Percentiles rank a stretch among this genome's conserved stretches.
Conservation (phyloP, 2,113 vertebrate species). For the Brachyhypopomus gauderio region DNA sequence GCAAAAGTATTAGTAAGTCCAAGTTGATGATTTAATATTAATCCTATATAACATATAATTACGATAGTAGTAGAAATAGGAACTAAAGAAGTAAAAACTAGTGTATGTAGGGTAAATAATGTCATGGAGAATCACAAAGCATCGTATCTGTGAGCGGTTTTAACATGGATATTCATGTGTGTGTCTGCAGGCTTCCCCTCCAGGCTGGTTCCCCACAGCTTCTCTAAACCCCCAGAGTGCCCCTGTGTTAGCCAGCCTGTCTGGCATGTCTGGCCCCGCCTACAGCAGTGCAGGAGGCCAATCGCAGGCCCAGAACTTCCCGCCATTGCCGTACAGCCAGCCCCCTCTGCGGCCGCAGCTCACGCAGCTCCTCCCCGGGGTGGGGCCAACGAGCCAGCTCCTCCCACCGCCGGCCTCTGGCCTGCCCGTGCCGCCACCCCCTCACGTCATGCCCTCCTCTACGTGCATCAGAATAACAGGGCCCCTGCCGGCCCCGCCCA, state of each 20-base stretch:
- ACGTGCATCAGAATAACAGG: background rate
- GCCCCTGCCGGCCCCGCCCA: constrained; percentile 46
- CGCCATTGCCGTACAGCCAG: constrained; percentile 70
- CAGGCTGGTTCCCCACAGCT: constrained; percentile 71
- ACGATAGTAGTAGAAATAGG: too few species aligned
- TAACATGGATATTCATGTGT: background rate
- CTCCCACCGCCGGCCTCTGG: constrained; percentile 46
- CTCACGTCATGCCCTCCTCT: constrained; percentile 13
- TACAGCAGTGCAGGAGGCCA: constrained; percentile 63
- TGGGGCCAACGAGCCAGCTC: constrained; percentile 71
- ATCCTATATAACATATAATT: too few species aligned
- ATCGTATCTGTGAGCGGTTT: background rate
- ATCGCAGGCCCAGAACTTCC: constrained; percentile 53
- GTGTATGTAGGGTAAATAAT: too few species aligned
- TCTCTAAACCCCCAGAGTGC: constrained; percentile 62
- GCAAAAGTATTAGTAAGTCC: background rate
- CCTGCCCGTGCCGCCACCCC: background rate
- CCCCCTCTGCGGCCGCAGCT: constrained; percentile 61
- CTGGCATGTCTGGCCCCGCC: constrained; percentile 62
- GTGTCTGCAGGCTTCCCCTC: constrained; percentile 61
- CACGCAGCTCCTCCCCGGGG: constrained; percentile 67
- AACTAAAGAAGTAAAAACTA: too few species aligned
- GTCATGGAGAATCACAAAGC: too few species aligned
- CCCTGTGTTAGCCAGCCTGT: constrained; percentile 55
- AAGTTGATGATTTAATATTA: background rate